A percentile compares a stretch with the other conserved stretches of the same genome.
Conservation (phyloP, 2,888 invertebrate genomes). For the Bombylius discolor region DNA sequence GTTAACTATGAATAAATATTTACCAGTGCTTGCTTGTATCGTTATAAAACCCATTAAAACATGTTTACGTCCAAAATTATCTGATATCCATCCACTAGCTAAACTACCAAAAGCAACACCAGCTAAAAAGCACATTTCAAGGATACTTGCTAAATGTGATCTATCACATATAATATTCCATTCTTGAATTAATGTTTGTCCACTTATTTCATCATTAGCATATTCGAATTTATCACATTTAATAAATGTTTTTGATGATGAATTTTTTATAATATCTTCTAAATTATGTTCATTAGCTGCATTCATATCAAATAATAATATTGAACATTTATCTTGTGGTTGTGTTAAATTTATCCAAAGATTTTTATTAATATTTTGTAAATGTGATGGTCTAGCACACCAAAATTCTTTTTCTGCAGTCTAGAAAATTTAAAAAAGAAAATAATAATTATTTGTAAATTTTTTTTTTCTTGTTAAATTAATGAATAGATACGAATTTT, state of each 20-base stretch:
- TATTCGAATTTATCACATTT: conserved; percentile 37
- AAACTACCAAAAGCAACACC: conserved; percentile 52
- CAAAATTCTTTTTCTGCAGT: conserved; percentile 41
- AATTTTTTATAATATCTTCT: neutral
- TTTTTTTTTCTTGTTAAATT: too few species aligned
- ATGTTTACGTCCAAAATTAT: conserved; percentile 50
- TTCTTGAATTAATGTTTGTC: conserved; percentile 44
- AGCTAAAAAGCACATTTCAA: conserved; percentile 51
- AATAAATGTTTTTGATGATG: conserved; percentile 12
- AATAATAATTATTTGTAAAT: neutral
- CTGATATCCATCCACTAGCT: conserved; percentile 51
- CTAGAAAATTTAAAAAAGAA: conserved; percentile 23
- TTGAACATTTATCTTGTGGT: conserved; percentile 22
- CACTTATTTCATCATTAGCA: conserved; percentile 22
- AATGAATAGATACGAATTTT: too few species aligned
- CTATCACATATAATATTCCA: conserved; percentile 47
- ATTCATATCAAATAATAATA: neutral
- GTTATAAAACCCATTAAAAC: conserved; percentile 45
- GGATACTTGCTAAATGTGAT: conserved; percentile 41
- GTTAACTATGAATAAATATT: too few species aligned
- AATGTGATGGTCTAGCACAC: conserved; percentile 41
- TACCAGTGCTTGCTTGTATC: conserved; percentile 34
- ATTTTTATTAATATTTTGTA: conserved; percentile 29
- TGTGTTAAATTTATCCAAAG: conserved; percentile 44
- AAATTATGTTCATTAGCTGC: conserved; percentile 2